Base-by-base conservation (phyloP, 2,888 invertebrate genomes). In the Blera fallax region DNA sequence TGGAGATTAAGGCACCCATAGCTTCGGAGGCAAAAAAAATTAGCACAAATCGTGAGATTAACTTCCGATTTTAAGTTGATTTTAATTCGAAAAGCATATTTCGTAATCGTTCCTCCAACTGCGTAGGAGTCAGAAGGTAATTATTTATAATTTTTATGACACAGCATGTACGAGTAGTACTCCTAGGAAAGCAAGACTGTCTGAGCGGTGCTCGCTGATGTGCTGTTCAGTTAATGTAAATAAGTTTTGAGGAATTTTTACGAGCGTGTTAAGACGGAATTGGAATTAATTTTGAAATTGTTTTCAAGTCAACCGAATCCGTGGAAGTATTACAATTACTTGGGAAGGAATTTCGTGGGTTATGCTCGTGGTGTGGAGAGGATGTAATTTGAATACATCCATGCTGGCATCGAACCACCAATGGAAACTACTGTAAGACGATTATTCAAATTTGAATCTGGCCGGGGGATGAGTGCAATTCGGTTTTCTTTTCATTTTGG, bases 1-100 rank as follows among this genome's bases (percentile, higher is more conserved):
- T 11, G 32, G 14, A 29, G 3, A 37, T 10, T 48, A 10, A 60
- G 50, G 37, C 45, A 37, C 16, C 37, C 34, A 37, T 37, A 56
- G 27, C 56, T 7, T 14, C 24, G 2, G 29, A 18, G 29, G 45
- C 24, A 24, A 24, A 37, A 14, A 64, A 70, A 79, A 77, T 56
- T 70, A 45, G 58, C 45, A 73, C 56, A 67, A 80, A 40, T 74
- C 80, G 62, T 81, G 74, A 81, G 74, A 74, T 67, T 69, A 62
- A 81, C 80, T 81, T 81, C 80, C 80, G 80, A 74, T 81, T n/a
- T 65, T 34, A 27, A 74, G 74, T 74, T 54, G 62, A 69, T 54
- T 45, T 73, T 50, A 45, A 72, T 48, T 58, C 50, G 14, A 32
- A 29, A 6, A 62, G 56, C 21, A 48, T 34, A 50, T 60, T 58